phyloP scores from a whole-genome alignment of 2,113 vertebrate genomes.

The Pholis gunnellus region DNA sequence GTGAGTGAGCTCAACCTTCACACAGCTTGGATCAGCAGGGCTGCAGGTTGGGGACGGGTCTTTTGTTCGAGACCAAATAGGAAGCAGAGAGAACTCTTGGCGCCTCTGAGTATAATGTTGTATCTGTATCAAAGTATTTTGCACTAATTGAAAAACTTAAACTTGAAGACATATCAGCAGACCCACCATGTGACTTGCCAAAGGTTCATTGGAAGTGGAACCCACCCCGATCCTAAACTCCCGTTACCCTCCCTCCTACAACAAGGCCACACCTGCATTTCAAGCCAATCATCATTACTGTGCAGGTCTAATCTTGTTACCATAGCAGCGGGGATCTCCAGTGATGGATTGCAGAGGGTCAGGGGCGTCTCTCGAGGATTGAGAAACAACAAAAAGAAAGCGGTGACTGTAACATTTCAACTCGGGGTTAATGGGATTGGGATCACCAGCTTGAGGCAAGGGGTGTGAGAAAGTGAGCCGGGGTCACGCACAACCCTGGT shows the following conservation, averaged over 20 bases:
- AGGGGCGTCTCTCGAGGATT: constrained; percentile 59
- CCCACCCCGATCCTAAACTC: constrained; percentile 23
- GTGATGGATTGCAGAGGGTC: constrained; percentile 73
- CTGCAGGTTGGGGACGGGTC: constrained; percentile 17
- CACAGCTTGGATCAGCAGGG: constrained; percentile 36
- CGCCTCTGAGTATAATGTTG: not conserved
- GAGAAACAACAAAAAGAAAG: constrained; percentile 71
- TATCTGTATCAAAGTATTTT: not conserved
- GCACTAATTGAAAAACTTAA: not conserved
- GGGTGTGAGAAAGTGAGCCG: constrained; percentile 67
- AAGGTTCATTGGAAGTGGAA: constrained; percentile 26
- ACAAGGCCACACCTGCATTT: constrained; percentile 61
- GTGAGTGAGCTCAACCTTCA: constrained; percentile 47
- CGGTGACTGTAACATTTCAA: constrained; percentile 67
- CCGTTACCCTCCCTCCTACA: constrained; percentile 1
- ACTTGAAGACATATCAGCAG: not conserved
- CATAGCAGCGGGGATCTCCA: constrained; percentile 67
- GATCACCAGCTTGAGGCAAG: constrained; percentile 36
- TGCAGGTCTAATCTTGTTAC: constrained; percentile 78
- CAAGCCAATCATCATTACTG: constrained; percentile 78
- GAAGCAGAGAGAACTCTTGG: not conserved
- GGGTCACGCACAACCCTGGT: constrained; percentile 54
- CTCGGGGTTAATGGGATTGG: constrained; percentile 72
- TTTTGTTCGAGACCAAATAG: constrained; percentile 6
- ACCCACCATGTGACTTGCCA: constrained; percentile 27